Percentiles rank a stretch among this genome's conserved stretches.
These are phyloP conservation scores for Cherax destructor DNA, from an alignment of 1,140 invertebrate genomes.

Conservation along the genomic window DNA sequence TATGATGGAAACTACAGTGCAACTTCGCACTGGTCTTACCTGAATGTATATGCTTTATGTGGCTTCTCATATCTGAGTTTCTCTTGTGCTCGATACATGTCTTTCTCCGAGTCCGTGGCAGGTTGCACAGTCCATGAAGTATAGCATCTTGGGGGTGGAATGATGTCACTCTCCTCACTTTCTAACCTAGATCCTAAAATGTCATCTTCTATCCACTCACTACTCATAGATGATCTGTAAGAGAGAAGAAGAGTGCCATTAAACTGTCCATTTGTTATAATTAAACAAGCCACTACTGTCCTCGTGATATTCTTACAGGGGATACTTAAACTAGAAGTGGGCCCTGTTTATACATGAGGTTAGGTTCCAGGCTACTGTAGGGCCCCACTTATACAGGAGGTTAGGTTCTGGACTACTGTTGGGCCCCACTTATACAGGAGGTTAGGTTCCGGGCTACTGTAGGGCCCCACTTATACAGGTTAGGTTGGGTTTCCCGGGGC, in stretches of 20 bases:
- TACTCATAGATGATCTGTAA: slow-evolving; percentile 52
- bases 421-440: no score
- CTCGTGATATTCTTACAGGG: no score
- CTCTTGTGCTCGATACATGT: slow-evolving; percentile 86
- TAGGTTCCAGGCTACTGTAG: no score
- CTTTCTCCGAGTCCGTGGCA: slow-evolving; percentile 85
- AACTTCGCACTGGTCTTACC: slow-evolving; percentile 17
- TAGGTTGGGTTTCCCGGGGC: no score
- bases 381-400: no score
- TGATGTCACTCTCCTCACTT: slow-evolving; percentile 73
- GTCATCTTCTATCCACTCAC: slow-evolving; percentile 65
- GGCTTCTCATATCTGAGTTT: slow-evolving; percentile 86
- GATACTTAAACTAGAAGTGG: no score
- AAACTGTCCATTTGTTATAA: neutral
- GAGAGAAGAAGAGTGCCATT: slow-evolving; percentile 1
- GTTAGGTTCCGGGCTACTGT: no score
- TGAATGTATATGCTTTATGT: slow-evolving; percentile 90
- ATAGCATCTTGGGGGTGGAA: slow-evolving; percentile 81
- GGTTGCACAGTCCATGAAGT: slow-evolving; percentile 88
- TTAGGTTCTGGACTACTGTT: no score
- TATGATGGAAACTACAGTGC: no score
- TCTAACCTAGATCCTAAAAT: slow-evolving; percentile 41
- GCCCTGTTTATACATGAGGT: no score
- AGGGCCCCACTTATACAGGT: no score
- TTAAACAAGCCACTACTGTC: neutral